These are phyloP conservation scores for Xestobium rufovillosum DNA, from an alignment of 2,888 invertebrate genomes.

Conservation along the genomic window DNA sequence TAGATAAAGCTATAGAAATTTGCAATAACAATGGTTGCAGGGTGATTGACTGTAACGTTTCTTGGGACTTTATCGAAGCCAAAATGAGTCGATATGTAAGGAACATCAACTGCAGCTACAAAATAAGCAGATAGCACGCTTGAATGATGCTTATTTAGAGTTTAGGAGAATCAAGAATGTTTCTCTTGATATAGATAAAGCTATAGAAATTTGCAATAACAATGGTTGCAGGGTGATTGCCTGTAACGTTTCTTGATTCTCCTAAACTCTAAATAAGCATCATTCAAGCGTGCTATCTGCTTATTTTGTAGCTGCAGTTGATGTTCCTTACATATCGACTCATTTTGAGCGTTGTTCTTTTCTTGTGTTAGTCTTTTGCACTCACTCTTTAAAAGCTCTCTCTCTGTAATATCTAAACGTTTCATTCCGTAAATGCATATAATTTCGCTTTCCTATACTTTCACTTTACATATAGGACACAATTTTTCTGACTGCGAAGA, in stretches of 20 bases:
- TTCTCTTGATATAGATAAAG: too few species aligned
- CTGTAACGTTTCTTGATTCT: background rate
- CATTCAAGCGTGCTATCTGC: conserved; percentile 29
- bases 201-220: too few species aligned
- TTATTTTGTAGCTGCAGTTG: conserved; percentile 40
- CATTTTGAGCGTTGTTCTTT: conserved; percentile 52
- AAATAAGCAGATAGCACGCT: too few species aligned
- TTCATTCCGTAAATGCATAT: conserved; percentile 73
- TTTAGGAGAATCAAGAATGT: too few species aligned
- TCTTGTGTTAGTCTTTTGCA: conserved; percentile 52
- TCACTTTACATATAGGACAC: conserved; percentile 85
- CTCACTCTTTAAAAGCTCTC: conserved; percentile 57
- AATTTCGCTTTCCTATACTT: conserved; percentile 31
- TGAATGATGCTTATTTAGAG: too few species aligned
- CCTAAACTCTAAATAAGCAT: conserved; percentile 30
- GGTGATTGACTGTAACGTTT: too few species aligned
- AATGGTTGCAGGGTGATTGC: too few species aligned
- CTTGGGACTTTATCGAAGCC: too few species aligned
- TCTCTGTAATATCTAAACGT: conserved; percentile 70
- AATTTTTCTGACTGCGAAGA: conserved; percentile 50
- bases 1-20: too few species aligned
- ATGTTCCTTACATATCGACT: conserved; percentile 44
- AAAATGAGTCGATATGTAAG: too few species aligned
- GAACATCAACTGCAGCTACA: too few species aligned
- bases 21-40: too few species aligned